phyloP scores from a whole-genome alignment of 2,888 invertebrate species.

The Pristionchus entomophagus region DNA sequence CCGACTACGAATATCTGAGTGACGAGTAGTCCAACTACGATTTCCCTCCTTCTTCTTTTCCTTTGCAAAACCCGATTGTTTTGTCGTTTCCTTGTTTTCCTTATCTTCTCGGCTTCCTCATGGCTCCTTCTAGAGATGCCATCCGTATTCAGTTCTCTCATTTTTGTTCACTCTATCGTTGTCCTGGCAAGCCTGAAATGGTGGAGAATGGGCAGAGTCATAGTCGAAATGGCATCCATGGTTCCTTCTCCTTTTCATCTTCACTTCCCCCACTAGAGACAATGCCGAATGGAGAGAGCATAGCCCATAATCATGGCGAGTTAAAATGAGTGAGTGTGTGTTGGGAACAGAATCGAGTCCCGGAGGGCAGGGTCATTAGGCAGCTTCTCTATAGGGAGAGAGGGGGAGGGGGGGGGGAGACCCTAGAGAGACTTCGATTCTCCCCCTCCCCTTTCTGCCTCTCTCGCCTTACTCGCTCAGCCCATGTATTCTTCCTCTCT shows the following conservation, averaged over 20 bases:
- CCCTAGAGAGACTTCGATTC: constrained; percentile 40
- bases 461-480: constrained; percentile 11
- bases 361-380: constrained; percentile 39
- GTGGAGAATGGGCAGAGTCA: neutral
- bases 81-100: neutral
- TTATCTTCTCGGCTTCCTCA: no score
- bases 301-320: neutral
- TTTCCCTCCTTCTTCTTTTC: neutral
- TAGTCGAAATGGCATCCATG: neutral
- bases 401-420: neutral
- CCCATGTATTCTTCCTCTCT: constrained; percentile 16
- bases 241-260: neutral
- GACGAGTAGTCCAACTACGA: neutral
- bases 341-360: constrained; percentile 11
- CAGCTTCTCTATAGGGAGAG: neutral
- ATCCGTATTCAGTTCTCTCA: no score
- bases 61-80: neutral
- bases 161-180: no score
- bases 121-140: no score
- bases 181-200: no score
- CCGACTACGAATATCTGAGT: neutral
- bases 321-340: neutral
- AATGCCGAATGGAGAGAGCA: neutral
- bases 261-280: neutral
- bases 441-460: neutral